Percentiles rank a stretch among this genome's conserved stretches.
Conservation (phyloP, 2,888 invertebrate species). For the Apamea crenata region DNA sequence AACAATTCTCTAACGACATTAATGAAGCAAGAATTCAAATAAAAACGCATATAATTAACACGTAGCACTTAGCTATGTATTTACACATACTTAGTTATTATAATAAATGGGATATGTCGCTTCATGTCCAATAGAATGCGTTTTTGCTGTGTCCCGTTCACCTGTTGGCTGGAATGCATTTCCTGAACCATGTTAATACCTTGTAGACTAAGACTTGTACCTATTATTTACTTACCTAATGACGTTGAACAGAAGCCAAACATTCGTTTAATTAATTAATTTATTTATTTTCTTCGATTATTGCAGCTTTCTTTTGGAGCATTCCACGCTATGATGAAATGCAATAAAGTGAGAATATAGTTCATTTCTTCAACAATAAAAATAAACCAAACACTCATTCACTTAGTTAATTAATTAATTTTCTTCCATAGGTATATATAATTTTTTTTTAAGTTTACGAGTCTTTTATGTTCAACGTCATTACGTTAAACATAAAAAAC, state of each 20-base stretch:
- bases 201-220: not conserved
- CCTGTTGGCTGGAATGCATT: slow-evolving; percentile 48
- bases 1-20: not conserved
- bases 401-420: too few species aligned
- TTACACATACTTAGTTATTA: slow-evolving; percentile 35
- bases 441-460: too few species aligned
- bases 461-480: too few species aligned
- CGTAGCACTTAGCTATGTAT: not conserved
- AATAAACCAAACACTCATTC: too few species aligned
- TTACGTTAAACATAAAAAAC: too few species aligned
- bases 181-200: slow-evolving; percentile 37
- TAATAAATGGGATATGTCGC: slow-evolving; percentile 42
- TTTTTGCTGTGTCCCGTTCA: slow-evolving; percentile 42
- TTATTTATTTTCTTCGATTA: not conserved
- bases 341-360: not conserved
- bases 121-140: slow-evolving; percentile 35
- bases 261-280: not conserved
- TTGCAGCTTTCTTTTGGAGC: not conserved
- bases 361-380: too few species aligned
- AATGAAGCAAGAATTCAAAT: slow-evolving; percentile 30
- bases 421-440: too few species aligned
- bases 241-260: not conserved
- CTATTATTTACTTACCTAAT: slow-evolving; percentile 21
- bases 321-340: not conserved
- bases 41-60: slow-evolving; percentile 34